phyloP scores from a whole-genome alignment of 2,888 invertebrate species.

The Drosophila anomelani region DNA sequence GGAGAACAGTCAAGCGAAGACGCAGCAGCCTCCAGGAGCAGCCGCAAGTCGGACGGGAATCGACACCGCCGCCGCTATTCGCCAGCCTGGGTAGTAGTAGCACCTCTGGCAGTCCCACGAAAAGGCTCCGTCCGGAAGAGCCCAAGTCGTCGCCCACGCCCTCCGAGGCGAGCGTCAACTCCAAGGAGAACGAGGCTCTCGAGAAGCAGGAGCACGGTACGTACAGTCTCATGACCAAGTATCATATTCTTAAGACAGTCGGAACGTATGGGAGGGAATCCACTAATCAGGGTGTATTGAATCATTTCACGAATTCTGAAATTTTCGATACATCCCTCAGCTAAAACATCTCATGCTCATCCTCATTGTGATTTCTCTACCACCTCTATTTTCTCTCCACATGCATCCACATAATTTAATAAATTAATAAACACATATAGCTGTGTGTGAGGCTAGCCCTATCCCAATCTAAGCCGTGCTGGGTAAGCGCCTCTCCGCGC shows the following conservation, averaged over 20 bases:
- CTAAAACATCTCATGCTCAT: constrained; percentile 20
- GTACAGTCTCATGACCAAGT: constrained; percentile 6
- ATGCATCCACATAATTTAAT: constrained; percentile 40
- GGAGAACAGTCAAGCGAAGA: constrained; percentile 49
- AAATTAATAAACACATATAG: constrained; percentile 23
- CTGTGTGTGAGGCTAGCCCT: constrained; percentile 28
- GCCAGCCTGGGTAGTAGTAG: constrained; percentile 28
- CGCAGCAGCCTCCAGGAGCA: constrained; percentile 44
- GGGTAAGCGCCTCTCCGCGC: constrained; percentile 39
- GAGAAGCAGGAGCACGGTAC: constrained; percentile 67
- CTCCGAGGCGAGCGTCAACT: constrained; percentile 82
- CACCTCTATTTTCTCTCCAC: constrained; percentile 45
- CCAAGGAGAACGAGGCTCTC: constrained; percentile 82
- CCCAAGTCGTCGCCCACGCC: constrained; percentile 81
- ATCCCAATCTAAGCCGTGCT: constrained; percentile 18
- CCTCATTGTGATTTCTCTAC: constrained; percentile 28
- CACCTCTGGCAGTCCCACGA: constrained; percentile 54
- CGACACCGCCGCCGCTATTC: constrained; percentile 6
- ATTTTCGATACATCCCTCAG: not conserved
- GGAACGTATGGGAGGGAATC: not conserved
- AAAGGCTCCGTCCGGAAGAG: constrained; percentile 53
- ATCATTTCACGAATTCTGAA: not conserved
- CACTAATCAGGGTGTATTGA: not conserved
- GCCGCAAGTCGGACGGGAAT: constrained; percentile 19
- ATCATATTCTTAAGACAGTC: not conserved